Base-by-base conservation (phyloP, 2,797 vertebrate species). In the Pseudopleuronectes americanus region DNA sequence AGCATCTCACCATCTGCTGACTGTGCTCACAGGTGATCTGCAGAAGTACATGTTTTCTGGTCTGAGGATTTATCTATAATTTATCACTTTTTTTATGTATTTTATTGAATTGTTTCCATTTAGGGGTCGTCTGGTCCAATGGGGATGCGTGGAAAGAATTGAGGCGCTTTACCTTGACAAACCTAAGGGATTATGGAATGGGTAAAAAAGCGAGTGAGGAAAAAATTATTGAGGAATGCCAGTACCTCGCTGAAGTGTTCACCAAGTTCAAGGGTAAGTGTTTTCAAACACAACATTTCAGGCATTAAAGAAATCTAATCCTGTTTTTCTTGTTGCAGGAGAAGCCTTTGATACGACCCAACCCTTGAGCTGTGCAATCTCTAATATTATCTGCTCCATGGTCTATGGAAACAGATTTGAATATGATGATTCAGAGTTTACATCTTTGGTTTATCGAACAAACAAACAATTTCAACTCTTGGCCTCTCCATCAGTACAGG, bases 151-250 rank as follows among this genome's bases (percentile, higher is more conserved):
- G 86, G 89, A 87, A 52, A 57, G 84, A 87, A 12, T 83, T 89
- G 70, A 63, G 82, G 1, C 80, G 77, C 23, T 88, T 89, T 14
- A 8, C 64, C 4, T 1, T 89, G 56, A 79, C 14, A 0, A 87
- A 81, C 53, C 66, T 91, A 3, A 68, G 14, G 52, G 83, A 89
- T 56, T 89, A 81, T 53, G 84, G 86, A 17, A 89, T 91, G 85
- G 85, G 86, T 0, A 88, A 71, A 36, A 89, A 54, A 12, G 76
- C 6, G 0, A 54, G 57, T 17, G 89, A 88, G 26, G 77, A 88
- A 6, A 88, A 88, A 62, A 81, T 90, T 53, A 47, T 13, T 0
- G 83, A 90, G 41, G 89, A 90, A n/a, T 55, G 57, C 68, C 8
- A 52, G 0, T 12, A 68, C 3, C 83, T 89, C 8, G 4, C 58